A percentile compares a stretch with the other conserved stretches of the same genome.
Conservation (phyloP, 2,113 vertebrate genomes). For the Haplochromis vanheusdeni region DNA sequence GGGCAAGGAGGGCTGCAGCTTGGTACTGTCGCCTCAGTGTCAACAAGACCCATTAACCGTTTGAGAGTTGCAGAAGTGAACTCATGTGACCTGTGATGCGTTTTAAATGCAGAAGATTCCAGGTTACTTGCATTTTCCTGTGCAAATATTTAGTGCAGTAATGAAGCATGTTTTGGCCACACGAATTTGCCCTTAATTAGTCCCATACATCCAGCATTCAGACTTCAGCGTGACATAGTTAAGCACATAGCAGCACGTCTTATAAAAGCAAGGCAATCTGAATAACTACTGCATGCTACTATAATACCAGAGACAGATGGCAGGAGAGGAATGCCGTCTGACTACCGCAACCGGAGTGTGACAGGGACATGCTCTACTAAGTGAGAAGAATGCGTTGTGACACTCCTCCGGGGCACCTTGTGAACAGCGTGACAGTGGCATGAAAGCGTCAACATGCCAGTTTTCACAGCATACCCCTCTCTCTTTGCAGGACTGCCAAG, state of each 20-base stretch:
- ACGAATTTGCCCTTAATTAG: neutral
- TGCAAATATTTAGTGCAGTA: neutral
- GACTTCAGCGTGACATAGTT: neutral
- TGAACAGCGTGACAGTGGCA: slow-evolving; percentile 53
- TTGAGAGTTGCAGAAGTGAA: neutral
- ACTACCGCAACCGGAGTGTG: slow-evolving; percentile 51
- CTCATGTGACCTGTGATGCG: neutral
- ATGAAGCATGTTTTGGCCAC: neutral
- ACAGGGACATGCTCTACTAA: slow-evolving; percentile 48
- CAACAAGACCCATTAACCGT: neutral
- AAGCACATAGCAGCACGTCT: neutral
- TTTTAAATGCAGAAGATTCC: neutral
- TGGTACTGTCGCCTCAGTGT: neutral
- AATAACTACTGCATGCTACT: slow-evolving; percentile 17
- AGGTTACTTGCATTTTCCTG: neutral
- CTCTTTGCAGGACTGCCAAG: slow-evolving; percentile 27
- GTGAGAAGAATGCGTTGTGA: slow-evolving; percentile 57
- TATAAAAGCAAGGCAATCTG: slow-evolving; percentile 7
- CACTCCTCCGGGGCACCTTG: slow-evolving; percentile 60
- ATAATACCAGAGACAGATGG: slow-evolving; percentile 30
- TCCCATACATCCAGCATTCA: neutral
- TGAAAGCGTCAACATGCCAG: slow-evolving; percentile 60
- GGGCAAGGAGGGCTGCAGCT: neutral
- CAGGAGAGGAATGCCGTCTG: slow-evolving; percentile 49
- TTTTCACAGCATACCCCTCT: slow-evolving; percentile 52